These are phyloP conservation scores for Stenchaetothrips biformis DNA, from an alignment of 2,888 invertebrate genomes.

Conservation along the genomic window DNA sequence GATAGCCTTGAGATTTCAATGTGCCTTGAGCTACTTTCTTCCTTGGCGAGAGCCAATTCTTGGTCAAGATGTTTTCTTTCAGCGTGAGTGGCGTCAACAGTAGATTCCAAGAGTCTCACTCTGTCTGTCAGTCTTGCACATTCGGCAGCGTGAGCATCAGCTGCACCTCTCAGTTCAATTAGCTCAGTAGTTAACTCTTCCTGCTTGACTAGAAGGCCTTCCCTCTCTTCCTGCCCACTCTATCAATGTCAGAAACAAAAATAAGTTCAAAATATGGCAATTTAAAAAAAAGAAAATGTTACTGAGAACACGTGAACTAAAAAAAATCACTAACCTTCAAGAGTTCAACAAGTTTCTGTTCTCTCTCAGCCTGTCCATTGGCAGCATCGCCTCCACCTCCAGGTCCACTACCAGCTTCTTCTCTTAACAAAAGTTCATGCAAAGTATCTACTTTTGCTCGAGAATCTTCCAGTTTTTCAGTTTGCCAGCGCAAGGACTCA, in stretches of 20 bases:
- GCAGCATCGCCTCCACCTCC: constrained; percentile 48
- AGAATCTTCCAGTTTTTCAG: constrained; percentile 84
- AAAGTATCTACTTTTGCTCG: constrained; percentile 78
- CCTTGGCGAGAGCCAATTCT: constrained; percentile 65
- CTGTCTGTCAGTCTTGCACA: constrained; percentile 65
- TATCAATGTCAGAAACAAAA: constrained; percentile 45
- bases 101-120: constrained; percentile 60
- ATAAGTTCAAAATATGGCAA: constrained; percentile 26
- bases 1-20: constrained; percentile 75
- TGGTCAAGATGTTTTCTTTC: constrained; percentile 71
- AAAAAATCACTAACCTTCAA: constrained; percentile 57
- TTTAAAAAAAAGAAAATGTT: constrained; percentile 26
- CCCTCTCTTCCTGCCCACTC: constrained; percentile 75
- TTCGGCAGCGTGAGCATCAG: constrained; percentile 59
- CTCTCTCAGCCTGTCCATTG: constrained; percentile 62
- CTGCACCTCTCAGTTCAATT: constrained; percentile 57
- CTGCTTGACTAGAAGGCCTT: constrained; percentile 66
- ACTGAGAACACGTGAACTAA: constrained; percentile 25
- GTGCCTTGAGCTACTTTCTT: constrained; percentile 67
- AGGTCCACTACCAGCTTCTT: constrained; percentile 55
- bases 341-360: constrained; percentile 76
- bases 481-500: constrained; percentile 86
- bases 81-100: constrained; percentile 65
- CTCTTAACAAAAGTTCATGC: constrained; percentile 69
- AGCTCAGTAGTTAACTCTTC: constrained; percentile 71